Conservation (phyloP, 2,797 vertebrate genomes). For the Sebastes nivosus region DNA sequence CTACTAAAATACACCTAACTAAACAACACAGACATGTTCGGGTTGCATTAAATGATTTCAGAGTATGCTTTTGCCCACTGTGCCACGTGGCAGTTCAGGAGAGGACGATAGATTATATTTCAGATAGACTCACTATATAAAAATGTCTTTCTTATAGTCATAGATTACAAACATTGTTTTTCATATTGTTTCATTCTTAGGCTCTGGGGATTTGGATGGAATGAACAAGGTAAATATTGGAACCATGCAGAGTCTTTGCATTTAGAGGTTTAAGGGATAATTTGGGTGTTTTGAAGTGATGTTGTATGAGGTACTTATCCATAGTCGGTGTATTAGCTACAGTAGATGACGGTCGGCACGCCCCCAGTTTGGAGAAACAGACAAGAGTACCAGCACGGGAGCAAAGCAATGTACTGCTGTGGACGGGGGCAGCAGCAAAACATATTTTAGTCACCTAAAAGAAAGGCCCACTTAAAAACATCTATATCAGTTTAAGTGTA, state of each 20-base stretch:
- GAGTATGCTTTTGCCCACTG: neutral
- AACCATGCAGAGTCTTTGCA: neutral
- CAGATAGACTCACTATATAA: neutral
- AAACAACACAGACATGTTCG: neutral
- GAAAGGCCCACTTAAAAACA: too few relatives aligned
- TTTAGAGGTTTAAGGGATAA: neutral
- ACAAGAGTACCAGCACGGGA: too few relatives aligned
- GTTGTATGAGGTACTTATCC: too few relatives aligned
- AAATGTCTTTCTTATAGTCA: neutral
- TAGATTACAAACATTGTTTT: neutral
- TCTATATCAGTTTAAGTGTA: too few relatives aligned
- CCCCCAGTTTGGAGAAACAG: too few relatives aligned
- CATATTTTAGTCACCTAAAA: too few relatives aligned
- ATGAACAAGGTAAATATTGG: slow-evolving; percentile 93
- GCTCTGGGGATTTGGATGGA: slow-evolving; percentile 98
- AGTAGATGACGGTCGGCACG: too few relatives aligned
- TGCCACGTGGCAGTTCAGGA: neutral
- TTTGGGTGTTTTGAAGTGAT: too few relatives aligned
- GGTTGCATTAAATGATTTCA: neutral
- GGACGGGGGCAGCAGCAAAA: too few relatives aligned
- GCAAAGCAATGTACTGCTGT: too few relatives aligned
- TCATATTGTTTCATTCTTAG: slow-evolving; percentile 68
- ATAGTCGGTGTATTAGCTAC: too few relatives aligned
- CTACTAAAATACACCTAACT: neutral
- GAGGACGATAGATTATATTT: neutral